These are phyloP conservation scores for Helostoma temminkii DNA, from an alignment of 2,797 vertebrate genomes.

Conservation along the genomic window DNA sequence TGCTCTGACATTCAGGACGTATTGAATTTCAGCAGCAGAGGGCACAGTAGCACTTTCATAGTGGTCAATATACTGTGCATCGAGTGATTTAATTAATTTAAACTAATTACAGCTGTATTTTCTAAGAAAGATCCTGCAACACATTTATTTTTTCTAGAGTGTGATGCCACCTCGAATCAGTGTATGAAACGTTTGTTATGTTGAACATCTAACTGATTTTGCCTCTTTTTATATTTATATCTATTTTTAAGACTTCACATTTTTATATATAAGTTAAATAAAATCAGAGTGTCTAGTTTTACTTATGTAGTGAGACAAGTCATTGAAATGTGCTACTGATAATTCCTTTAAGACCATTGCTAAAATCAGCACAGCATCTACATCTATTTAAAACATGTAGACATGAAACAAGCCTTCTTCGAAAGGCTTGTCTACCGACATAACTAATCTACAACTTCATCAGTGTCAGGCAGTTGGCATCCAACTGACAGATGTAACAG, in stretches of 20 bases:
- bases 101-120: conserved; percentile 32
- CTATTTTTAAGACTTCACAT: conserved; percentile 19
- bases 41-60: conserved; percentile 44
- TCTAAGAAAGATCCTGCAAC: conserved; percentile 5
- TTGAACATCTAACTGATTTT: conserved; percentile 26
- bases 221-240: conserved; percentile 22
- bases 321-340: conserved; percentile 53
- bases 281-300: conserved; percentile 54
- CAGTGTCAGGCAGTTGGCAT: conserved; percentile 8
- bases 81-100: conserved; percentile 32
- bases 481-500: neutral
- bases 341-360: conserved; percentile 53
- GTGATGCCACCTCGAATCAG: conserved; percentile 13
- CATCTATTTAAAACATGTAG: conserved; percentile 34
- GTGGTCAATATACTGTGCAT: conserved; percentile 29
- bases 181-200: conserved; percentile 5
- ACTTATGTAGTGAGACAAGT: conserved; percentile 62
- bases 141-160: neutral
- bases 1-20: conserved; percentile 18
- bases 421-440: neutral
- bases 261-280: conserved; percentile 62
- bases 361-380: conserved; percentile 31
- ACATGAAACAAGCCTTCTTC: conserved; percentile 20
- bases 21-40: conserved; percentile 49
- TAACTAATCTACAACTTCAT: conserved; percentile 18